Evolutionary conservation across 2,888 invertebrate species (phyloP).

Genomic region (Bombyx huttoni): DNA sequence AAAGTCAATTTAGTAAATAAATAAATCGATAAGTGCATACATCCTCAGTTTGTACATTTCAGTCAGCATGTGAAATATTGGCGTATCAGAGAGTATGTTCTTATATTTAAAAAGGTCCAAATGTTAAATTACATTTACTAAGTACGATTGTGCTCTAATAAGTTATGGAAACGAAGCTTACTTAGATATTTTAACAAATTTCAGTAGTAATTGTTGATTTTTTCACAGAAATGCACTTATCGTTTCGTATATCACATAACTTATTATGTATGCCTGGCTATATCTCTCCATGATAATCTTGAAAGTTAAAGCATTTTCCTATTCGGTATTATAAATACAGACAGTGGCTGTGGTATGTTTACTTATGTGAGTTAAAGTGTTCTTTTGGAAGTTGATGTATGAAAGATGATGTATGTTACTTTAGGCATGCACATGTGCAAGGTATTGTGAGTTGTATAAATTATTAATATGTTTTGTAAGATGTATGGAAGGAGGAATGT

Average conservation of each 20-base stretch:
- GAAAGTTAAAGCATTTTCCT: constrained; percentile 66
- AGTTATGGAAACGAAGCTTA: too few relatives aligned
- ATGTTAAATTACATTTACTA: too few relatives aligned
- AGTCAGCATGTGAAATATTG: too few relatives aligned
- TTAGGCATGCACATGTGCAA: constrained; percentile 70
- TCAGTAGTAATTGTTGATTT: too few relatives aligned
- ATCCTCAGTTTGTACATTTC: constrained; percentile 14
- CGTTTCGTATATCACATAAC: constrained; percentile 3
- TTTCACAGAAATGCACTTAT: constrained; percentile 39
- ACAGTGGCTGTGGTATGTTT: constrained; percentile 73
- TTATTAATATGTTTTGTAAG: constrained; percentile 64
- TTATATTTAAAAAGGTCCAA: too few relatives aligned
- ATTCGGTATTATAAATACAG: constrained; percentile 73
- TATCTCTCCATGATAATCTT: constrained; percentile 54
- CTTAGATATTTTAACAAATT: too few relatives aligned
- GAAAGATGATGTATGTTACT: constrained; percentile 62
- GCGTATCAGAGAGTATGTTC: too few relatives aligned
- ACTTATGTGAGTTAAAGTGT: constrained; percentile 62
- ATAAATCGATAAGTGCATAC: constrained; percentile 58
- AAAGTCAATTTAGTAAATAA: constrained; percentile 25
- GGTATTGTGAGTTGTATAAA: constrained; percentile 70
- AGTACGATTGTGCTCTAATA: too few relatives aligned
- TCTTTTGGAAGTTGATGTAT: constrained; percentile 41
- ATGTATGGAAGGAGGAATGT: constrained; percentile 44
- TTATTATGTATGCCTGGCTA: constrained; percentile 46